Percentiles rank a stretch among this genome's conserved stretches.
Conservation (phyloP, 1,140 invertebrate genomes). For the Zaprionus lachaisei region DNA sequence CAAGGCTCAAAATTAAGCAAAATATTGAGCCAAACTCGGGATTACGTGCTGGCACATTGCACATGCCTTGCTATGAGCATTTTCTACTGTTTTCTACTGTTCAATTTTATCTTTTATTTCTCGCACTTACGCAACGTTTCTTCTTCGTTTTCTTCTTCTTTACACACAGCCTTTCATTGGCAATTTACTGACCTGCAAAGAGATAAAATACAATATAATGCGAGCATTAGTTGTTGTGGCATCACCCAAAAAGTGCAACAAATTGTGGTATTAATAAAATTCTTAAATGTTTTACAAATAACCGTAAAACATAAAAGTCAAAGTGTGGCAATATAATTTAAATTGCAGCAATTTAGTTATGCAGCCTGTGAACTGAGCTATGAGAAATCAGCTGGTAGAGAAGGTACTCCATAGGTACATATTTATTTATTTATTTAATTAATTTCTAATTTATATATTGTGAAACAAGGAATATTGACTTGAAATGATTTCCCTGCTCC, state of each 20-base stretch:
- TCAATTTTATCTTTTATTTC: background rate
- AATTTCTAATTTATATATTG: too few species aligned
- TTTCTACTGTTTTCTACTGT: background rate
- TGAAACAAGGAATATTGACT: too few species aligned
- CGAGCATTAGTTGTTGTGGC: slow-evolving; percentile 33
- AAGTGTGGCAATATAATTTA: background rate
- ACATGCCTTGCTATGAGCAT: background rate
- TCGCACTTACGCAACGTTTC: slow-evolving; percentile 24
- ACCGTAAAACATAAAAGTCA: too few species aligned
- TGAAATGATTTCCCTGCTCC: too few species aligned
- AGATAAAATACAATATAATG: slow-evolving; percentile 46
- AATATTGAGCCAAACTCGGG: slow-evolving; percentile 18
- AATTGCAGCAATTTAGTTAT: background rate
- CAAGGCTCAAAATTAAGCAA: slow-evolving; percentile 43
- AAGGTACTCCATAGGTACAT: too few species aligned
- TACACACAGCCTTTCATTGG: background rate
- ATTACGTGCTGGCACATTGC: slow-evolving; percentile 8
- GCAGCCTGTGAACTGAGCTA: background rate
- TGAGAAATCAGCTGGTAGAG: background rate
- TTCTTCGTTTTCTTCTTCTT: background rate
- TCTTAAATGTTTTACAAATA: slow-evolving; percentile 11
- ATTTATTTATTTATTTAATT: too few species aligned
- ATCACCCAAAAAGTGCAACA: slow-evolving; percentile 4
- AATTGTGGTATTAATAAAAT: slow-evolving; percentile 8
- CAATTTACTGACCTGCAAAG: slow-evolving; percentile 61